Base-by-base conservation (phyloP, 2,797 vertebrate species). In the Merluccius polli region DNA sequence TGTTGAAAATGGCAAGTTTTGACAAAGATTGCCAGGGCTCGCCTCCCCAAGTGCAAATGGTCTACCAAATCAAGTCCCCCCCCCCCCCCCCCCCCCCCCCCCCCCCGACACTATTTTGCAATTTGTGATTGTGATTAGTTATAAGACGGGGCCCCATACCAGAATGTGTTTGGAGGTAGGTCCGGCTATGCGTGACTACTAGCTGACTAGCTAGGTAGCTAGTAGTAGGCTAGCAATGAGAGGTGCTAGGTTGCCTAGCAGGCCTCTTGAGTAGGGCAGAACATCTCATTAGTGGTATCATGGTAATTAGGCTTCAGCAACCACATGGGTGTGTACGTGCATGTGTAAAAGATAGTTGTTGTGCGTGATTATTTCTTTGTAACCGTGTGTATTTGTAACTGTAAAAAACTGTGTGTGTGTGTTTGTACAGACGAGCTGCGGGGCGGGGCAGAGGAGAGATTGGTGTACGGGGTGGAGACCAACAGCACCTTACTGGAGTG, bases 401-500 rank as follows among this genome's bases (percentile, higher is more conserved):
- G 21, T 59, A n/a, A 59, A n/a, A 8, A n/a, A 59, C 52, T n/a
- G 52, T 59, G 48, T 83, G 71, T 80, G 70, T 85, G 73, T 83
- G 29, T 86, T 75, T 80, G 59, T 84, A 70, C 52, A 94, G 93
- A 90, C 68, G 95, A 96, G 44, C 92, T 92, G 76, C 87, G 92
- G 80, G 94, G 93, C 79, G 92, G 90, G 77, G 92, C 93, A 3
- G 95, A 95, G 78, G 96, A 96, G 82, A 91, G 85, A 74, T 81
- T 94, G 68, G 93, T 94, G 27, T 99, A 97, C 15, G 94, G 95
- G 11, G 95, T 99, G 78, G 96, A 99, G 82, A 95, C 90, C 78
- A 99, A 99, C 90, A 98, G 96, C 84, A 98, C 96, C 29, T 93
- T 99, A 65, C 85, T 99, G 52, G 95, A 98, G 86, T 99, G 98